Evolutionary conservation across 2,797 vertebrate genomes (phyloP), one percentile per base, ranked within the genome.

Genomic region (Myotis pilosus): DNA sequence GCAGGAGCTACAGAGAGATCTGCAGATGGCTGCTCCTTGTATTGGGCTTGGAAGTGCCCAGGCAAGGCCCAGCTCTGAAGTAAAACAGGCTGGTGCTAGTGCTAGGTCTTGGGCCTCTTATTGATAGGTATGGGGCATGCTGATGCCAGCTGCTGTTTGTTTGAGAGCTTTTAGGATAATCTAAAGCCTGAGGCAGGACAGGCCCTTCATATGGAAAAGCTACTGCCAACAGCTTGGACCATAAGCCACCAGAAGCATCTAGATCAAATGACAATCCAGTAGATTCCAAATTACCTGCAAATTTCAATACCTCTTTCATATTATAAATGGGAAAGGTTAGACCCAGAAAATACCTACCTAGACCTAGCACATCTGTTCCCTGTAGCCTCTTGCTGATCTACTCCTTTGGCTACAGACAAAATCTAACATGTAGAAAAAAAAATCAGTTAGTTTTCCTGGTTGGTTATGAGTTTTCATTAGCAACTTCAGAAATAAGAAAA

Each of bases 221-320:
- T 62, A 62, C 28, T 30, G 15, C 60, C 30, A 62, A 62, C 28
- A 62, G 28, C 60, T 30, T 30, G 60, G 60, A 62, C 28, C 47
- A 68, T 12, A 90, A 81, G 41, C 28, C 78, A 89, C 10, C 19
- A 94, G 57, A 55, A 83, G n/a, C 25, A 71, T 76, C 38, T 11
- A 60, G 13, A 89, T 6, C n/a, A 86, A 91, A 89, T 66, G 57
- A 92, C 13, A 90, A 64, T 74, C 9, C 6, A 85, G 28, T 33
- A 49, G 10, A 87, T 85, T 90, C n/a, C 55, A 94, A 82, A 75
- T 49, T 15, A 91, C 66, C 62, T 79, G 13, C 22, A 95, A 57
- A 79, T 55, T 92, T 64, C 36, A 79, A 74, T n/a, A 91, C 16
- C 19, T n/a, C 13, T 88, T 47, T 89, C 12, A 10, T 69, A 64